Conservation (phyloP, 2,113 vertebrate species). For the Neolamprologus tretocephalus region DNA sequence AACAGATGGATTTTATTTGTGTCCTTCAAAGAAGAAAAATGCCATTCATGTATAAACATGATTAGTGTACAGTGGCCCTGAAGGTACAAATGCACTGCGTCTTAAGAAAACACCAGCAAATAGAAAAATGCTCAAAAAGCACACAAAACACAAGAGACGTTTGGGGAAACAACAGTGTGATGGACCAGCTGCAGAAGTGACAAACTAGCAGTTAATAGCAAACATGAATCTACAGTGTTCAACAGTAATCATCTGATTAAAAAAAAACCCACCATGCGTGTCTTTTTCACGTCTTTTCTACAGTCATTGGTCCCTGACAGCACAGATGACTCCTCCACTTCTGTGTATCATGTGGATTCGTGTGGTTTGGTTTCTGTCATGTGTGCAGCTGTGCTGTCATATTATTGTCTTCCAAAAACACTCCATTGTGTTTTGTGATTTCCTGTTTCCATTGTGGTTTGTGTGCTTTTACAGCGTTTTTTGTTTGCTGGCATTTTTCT, state of each 20-base stretch:
- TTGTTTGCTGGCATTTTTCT: background rate
- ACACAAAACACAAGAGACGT: background rate
- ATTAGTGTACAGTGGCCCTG: background rate
- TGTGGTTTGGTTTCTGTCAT: background rate
- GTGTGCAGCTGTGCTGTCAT: background rate
- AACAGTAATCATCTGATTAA: background rate
- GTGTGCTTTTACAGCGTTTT: background rate
- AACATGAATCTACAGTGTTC: background rate
- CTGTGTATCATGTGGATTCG: background rate
- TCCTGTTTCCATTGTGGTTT: background rate
- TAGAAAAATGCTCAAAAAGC: background rate
- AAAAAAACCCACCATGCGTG: rapidly evolving
- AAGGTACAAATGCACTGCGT: background rate
- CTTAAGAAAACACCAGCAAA: background rate
- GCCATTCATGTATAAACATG: background rate
- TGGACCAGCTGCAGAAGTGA: background rate
- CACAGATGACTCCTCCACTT: background rate
- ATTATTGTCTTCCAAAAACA: background rate
- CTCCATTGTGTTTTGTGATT: background rate
- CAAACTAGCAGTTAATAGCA: background rate
- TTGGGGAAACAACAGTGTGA: background rate
- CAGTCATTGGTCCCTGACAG: background rate
- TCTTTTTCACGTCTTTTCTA: background rate
- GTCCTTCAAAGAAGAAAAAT: background rate
- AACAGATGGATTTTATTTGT: background rate